phyloP scores from a whole-genome alignment of 2,888 invertebrate genomes.

The Pheosia tremula region DNA sequence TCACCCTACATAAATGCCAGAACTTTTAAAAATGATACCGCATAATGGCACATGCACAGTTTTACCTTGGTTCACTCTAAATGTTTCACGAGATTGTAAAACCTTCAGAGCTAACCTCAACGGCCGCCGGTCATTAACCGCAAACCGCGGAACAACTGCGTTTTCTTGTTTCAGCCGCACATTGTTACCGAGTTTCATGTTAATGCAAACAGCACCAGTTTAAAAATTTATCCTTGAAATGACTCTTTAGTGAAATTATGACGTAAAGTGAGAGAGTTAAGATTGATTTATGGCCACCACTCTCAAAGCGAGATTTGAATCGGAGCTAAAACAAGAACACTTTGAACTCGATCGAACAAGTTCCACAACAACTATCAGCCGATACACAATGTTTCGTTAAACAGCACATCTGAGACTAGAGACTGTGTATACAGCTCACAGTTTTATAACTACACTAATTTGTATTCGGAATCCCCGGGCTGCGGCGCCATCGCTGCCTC shows the following conservation, averaged over 20 bases:
- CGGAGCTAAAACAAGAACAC: slow-evolving; percentile 6
- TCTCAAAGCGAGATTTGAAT: not conserved
- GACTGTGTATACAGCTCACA: slow-evolving; percentile 57
- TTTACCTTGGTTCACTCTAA: no score
- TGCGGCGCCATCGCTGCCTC: slow-evolving; percentile 4
- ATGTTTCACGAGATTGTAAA: slow-evolving; percentile 18
- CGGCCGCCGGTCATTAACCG: slow-evolving; percentile 15
- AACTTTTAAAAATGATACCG: no score
- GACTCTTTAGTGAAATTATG: no score
- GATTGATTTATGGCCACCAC: no score
- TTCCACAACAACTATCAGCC: slow-evolving; percentile 14
- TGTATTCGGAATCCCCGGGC: slow-evolving; percentile 64
- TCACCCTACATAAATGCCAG: no score
- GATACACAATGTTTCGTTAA: slow-evolving; percentile 38
- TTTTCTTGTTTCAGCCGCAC: slow-evolving; percentile 11
- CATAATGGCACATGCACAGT: no score
- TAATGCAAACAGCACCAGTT: not conserved
- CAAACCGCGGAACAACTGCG: slow-evolving; percentile 20
- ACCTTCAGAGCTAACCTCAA: slow-evolving; percentile 16
- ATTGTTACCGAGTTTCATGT: not conserved
- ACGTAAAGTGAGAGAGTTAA: no score
- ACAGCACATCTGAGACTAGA: slow-evolving; percentile 50
- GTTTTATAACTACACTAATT: slow-evolving; percentile 78
- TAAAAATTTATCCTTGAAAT: no score
- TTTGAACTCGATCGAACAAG: slow-evolving; percentile 12